Evolutionary conservation across 2,888 invertebrate species (phyloP), one percentile per base, ranked within the genome.

Genomic region (Eristalis tenax): DNA sequence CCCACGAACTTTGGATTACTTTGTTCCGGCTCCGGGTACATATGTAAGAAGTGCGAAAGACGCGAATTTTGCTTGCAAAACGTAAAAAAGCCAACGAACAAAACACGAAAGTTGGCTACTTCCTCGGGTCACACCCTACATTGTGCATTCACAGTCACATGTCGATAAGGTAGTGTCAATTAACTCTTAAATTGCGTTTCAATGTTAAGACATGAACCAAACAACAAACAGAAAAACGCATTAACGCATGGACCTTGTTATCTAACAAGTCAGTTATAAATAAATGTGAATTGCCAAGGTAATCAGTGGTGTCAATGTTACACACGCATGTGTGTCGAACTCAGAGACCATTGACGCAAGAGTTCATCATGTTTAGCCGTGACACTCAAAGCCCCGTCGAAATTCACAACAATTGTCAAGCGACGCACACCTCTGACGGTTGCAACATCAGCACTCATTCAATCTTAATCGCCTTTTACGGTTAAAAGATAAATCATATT

Each of bases 381-480:
- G 50, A 50, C 50, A 50, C 50, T 50, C 8, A 38, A 50, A 50
- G 50, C 6, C 50, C 50, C 18, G n/a, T 18, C 50, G 18, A 50
- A 50, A 50, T 50, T 50, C 50, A 50, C 50, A 50, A 18, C 50
- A 50, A 50, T 18, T 50, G 50, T 5, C 43, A 6, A 4, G 43
- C 43, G 43, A 4, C 43, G n/a, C n/a, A 6, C 43, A 50, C n/a
- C 18, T 18, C 6, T 50, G 50, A 50, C 35, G 56, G 64, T 74
- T 64, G 56, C 74, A 74, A 35, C 74, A 74, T 50, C 61, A 73
- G 43, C 73, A 63, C 50, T 73, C 35, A 50, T 50, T 50, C 73
- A 38, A 35, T 32, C 43, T 71, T 74, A 64, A 74, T 74, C 73
- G 64, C 73, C 63, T 64, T 74, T 64, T 64, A 74, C 50, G 64